Base-by-base conservation (phyloP, 37 sponge, comb jelly and placozoan genomes). In the Amphimedon queenslandica region DNA sequence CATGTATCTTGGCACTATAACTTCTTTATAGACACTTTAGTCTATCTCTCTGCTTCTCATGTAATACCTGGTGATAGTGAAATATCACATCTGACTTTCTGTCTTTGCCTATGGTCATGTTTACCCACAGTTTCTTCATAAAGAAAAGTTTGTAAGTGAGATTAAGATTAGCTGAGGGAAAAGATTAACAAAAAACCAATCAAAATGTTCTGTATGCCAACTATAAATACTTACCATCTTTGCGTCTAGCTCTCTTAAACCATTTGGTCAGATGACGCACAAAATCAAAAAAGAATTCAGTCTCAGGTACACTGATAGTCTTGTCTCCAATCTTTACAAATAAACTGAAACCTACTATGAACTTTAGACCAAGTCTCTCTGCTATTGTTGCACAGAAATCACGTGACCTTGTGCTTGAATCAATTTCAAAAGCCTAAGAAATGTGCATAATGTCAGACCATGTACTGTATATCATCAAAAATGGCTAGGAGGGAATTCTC, bases 321-420 rank as follows among this genome's bases (percentile, higher is more conserved):
- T 94, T 94, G 72, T 94, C 95, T 13, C 75, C 77, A 42, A 94
- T 94, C 82, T 88, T 94, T 36, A 94, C 95, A 78, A 94, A 94
- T 37, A 94, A 79, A 53, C 89, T 83, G 80, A 91, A 94, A 0
- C 95, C 95, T 64, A 87, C 92, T n/a, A n/a, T n/a, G n/a, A n/a
- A n/a, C n/a, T n/a, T n/a, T n/a, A n/a, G n/a, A n/a, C n/a, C n/a
- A n/a, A n/a, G n/a, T n/a, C n/a, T n/a, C n/a, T n/a, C n/a, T n/a
- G n/a, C n/a, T n/a, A n/a, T n/a, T n/a, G n/a, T 3, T 57, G 63
- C 58, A 73, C 92, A 87, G 58, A 94, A 91, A 64, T 94, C 95
- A 35, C 77, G 87, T 32, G 95, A 93, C 0, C 86, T 57, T 5
- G 92, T 94, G 68, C 86, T 72, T 4, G 95, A 94, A 64, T n/a